Evolutionary conservation across 2,113 vertebrate genomes (phyloP), one percentile per base, ranked within the genome.

Genomic region (Steatornis caripensis): DNA sequence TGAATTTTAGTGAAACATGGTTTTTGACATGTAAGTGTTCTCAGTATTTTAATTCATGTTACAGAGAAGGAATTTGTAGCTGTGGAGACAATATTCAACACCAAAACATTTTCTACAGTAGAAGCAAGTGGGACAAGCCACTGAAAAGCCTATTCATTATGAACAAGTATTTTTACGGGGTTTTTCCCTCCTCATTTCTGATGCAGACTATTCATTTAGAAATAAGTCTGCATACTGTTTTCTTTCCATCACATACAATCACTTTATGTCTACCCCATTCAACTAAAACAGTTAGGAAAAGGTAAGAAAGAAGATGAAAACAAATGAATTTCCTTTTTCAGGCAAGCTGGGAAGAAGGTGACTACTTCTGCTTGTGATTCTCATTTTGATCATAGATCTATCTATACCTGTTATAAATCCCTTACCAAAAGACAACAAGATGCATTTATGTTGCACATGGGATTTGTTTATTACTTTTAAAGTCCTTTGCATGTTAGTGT

Each of bases 141-240:
- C 29, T 87, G 78, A 54, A 77, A 84, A 89, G 10, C 11, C 23
- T 61, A 4, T 74, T 90, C 0, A 12, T 68, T 80, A 55, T 19
- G 34, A 69, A 39, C 3, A 83, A 53, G 7, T 24, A 86, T 79
- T 89, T 46, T n/a, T n/a, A n/a, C n/a, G n/a, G 3, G 0, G 0
- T 39, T 87, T 62, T 77, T 70, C 1, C 3, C 12, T 83, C 24
- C 23, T 71, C 1, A 1, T 76, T 86, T 83, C 27, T 60, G n/a
- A 32, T 84, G 30, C 39, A 83, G 20, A n/a, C 9, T 83, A 11
- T 64, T 93, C 2, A 48, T 68, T 93, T 55, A 51, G n/a, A 64
- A 76, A 20, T 76, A 9, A 53, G 39, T 65, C 7, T 10, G 3
- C 34, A 43, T 23, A 34, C 4, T 70, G 7, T 54, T 69, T 78